Base-by-base conservation (phyloP, 2,888 invertebrate genomes). In the Dorcus hopei region DNA sequence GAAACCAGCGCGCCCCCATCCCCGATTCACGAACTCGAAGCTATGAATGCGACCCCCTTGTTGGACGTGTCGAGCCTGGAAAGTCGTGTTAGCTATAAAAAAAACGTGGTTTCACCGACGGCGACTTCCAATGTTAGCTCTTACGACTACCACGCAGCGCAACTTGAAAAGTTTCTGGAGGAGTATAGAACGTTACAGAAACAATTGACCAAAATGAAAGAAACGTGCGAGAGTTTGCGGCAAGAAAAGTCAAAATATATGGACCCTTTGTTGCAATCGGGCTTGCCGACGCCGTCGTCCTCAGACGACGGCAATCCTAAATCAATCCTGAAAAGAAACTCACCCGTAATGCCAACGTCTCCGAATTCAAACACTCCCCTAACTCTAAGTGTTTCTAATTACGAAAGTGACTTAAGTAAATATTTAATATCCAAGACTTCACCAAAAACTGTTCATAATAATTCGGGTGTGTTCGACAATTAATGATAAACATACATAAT, bases 131-230 rank as follows among this genome's bases (percentile, higher is more conserved):
- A 74, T 59, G 83, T 85, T 48, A 82, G 81, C 48, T 81, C 84
- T 14, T 90, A 88, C 74, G 90, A 91, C 72, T 90, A 90, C 70
- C 87, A 90, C 73, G 89, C 91, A 0, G 88, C 90, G 11, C 90
- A 91, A 72, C 78, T 91, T 62, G 91, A 91, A 71, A 83, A 87
- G 56, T 91, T 91, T 74, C 82, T 91, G 47, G 89, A 91, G 70
- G 91, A 91, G 72, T 91, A 91, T 72, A 83, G 90, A 66, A 87
- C 83, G 68, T 81, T 91, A 57, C 88, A 91, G 72, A 87, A 89
- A 72, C 89, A 91, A 74, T 79, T 91, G 63, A 89, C 88, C 58
- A 86, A 87, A 74, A 90, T 91, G 90, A 91, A 90, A 70, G 88
- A 89, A 71, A 88, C 88, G 19, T 86, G 90, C 71, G 89, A 90